Evolutionary conservation across 2,888 invertebrate genomes (phyloP), one percentile per base, ranked within the genome.

Genomic region (Thysanoteuthis rhombus): DNA sequence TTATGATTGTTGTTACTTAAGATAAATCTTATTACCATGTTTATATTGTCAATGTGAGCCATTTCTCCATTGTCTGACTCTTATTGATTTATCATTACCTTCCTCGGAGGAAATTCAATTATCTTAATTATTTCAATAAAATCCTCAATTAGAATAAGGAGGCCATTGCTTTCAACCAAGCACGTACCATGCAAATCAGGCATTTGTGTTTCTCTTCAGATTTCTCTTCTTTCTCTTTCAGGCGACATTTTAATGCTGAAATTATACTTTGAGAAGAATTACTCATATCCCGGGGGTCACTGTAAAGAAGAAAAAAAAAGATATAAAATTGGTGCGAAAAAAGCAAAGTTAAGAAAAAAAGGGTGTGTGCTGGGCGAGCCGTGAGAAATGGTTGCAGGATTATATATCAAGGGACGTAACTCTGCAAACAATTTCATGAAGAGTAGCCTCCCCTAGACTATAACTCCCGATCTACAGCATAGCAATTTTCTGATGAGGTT

Each of bases 121-220:
- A 52, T 52, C 22, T 22, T 28, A 19, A 52, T 52, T 52, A 25
- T 52, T 52, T 52, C 28, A 22, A 22, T 52, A 28, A 52, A 52
- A 52, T 52, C 22, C 0, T 25, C 5, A 22, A 52, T 16, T 22
- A 5, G 22, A 52, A 52, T 22, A 28, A 52, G 22, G 1, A 52
- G 1, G 22, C 22, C 22, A 1, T 52, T 8, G 45, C 45, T 16
- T 45, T 8, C 45, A 45, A 16, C 45, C 22, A 3, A 58, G 32
- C 28, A 95, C 96, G 95, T 97, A 98, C 98, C 97, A 99, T 98
- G 96, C 99, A 99, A 95, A 99, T 99, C 93, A 99, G 97, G 97
- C 99, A 99, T 97, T 98, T 98, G 94, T 98, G 98, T 97, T 98
- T 98, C 94, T 97, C 97, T 92, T 93, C 94, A 92, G 94, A 95